Evolutionary conservation across 2,113 vertebrate species (phyloP), one percentile per base, ranked within the genome.

Genomic region (Pollachius pollachius): DNA sequence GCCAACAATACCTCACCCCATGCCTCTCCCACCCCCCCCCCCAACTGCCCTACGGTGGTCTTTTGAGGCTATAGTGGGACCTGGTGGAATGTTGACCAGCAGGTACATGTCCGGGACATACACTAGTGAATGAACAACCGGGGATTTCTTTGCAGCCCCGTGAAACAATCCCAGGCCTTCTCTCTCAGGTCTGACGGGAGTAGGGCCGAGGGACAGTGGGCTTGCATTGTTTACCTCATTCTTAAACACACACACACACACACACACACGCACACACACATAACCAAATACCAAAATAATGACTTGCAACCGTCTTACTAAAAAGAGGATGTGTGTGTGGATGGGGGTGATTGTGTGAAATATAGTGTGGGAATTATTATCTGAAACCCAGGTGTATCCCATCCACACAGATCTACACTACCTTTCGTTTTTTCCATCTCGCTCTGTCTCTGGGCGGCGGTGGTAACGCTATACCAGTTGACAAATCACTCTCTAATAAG

Each of bases 401-500:
- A 48, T 9, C 2, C 41, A 13, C 41, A 48, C 41, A 48, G 9
- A 48, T 13, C 8, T 13, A 48, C 30, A 34, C 52, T 54, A 13
- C 52, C 52, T 11, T 16, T 54, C 52, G 12, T 12, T 54, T 54
- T 2, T 16, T 54, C 52, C 30, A 4, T 34, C 30, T 34, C 30
- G 0, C 30, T 16, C 52, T 16, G 15, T 56, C 54, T 57, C 54
- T 6, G n/a, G n/a, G 60, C 62, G 73, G 66, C 68, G 41, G 68
- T 62, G 70, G 92, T 93, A 92, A 91, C 79, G 81, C 89, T 92
- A 92, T 93, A 94, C 94, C 92, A 91, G 82, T 74, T 81, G 88
- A 94, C 93, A 95, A 95, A 94, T 95, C 91, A 77, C 90, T 88
- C 87, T 92, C 91, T 94, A 92, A 94, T 94, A 78, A 90, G 85